Base-by-base conservation (phyloP, 2,113 vertebrate genomes). In the Sander vitreus region DNA sequence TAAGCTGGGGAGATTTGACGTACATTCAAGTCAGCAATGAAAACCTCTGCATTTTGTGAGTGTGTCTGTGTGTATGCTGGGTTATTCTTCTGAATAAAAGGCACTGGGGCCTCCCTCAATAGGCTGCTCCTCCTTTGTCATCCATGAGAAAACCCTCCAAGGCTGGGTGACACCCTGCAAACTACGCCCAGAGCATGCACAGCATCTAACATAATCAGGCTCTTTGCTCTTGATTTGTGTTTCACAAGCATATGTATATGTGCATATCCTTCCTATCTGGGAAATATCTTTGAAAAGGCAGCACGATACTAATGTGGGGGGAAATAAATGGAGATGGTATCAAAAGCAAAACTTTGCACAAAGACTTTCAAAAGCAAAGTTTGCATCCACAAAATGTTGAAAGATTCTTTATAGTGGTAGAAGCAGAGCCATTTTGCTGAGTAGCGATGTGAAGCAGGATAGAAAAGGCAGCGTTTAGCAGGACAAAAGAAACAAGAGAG, bases 91-190 rank as follows among this genome's bases (percentile, higher is more conserved):
- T 77, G 33, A 39, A 5, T 89, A 86, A 92, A 93, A 90, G 81
- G 83, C 77, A 76, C 54, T 25, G 72, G 88, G 87, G 84, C 85
- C 87, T 88, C 89, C 76, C n/a, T 88, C 85, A 87, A 81, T 84
- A 72, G 85, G 85, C 79, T 51, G 50, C 50, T 77, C 50, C 72
- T 90, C 78, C 82, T 88, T 93, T 94, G 92, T 92, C 73, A 77
- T 85, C 88, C 87, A 85, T 81, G 82, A 87, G 85, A 90, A 92
- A 92, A 85, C 30, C 72, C 53, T 84, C 19, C 16, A 54, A 72
- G 70, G 76, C 54, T 2, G 39, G 43, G 54, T 4, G 73, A 80
- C 76, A 77, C 57, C 60, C 85, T 74, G 76, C 80, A 68, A 66
- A 67, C 71, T 69, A 50, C 33, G 23, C 63, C 71, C 78, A 21